Conservation (phyloP, 92 coral and sea anemone species). For the Muricea muricata region DNA sequence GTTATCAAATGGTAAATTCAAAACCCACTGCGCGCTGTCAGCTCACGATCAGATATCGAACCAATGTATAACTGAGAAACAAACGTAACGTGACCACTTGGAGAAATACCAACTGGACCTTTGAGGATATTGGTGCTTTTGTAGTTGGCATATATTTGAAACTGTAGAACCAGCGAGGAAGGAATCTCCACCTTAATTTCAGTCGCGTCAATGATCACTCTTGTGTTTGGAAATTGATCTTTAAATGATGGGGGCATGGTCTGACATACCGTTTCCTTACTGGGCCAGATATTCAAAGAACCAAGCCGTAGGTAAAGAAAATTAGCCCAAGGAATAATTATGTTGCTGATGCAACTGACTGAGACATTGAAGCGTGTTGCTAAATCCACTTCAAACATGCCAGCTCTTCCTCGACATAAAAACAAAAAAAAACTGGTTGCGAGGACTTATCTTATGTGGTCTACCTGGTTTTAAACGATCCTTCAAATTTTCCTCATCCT, state of each 20-base stretch:
- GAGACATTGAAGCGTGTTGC: background rate
- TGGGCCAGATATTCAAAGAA: too few species aligned
- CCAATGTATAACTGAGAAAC: slow-evolving; percentile 67
- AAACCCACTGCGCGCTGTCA: slow-evolving; percentile 59
- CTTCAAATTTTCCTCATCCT: background rate
- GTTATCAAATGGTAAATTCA: slow-evolving; percentile 55
- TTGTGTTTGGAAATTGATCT: too few species aligned
- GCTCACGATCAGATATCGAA: slow-evolving; percentile 64
- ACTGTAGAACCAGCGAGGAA: too few species aligned
- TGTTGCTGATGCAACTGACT: too few species aligned
- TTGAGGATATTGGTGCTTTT: slow-evolving; percentile 66
- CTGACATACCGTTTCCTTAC: too few species aligned
- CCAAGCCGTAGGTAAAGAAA: too few species aligned
- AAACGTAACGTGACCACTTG: slow-evolving; percentile 60
- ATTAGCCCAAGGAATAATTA: too few species aligned
- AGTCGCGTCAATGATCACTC: slow-evolving; percentile 52
- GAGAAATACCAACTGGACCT: slow-evolving; percentile 68
- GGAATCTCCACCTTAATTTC: slow-evolving; percentile 64
- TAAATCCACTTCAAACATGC: background rate
- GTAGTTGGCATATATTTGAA: slow-evolving; percentile 62
- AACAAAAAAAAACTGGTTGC: background rate
- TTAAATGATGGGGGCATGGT: too few species aligned
- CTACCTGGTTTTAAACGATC: background rate
- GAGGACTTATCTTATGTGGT: background rate
- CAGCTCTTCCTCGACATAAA: too few species aligned